A percentile compares a stretch with the other conserved stretches of the same genome.
These are phyloP conservation scores for Serrognathus titanus DNA, from an alignment of 2,888 invertebrate species.

Conservation along the genomic window DNA sequence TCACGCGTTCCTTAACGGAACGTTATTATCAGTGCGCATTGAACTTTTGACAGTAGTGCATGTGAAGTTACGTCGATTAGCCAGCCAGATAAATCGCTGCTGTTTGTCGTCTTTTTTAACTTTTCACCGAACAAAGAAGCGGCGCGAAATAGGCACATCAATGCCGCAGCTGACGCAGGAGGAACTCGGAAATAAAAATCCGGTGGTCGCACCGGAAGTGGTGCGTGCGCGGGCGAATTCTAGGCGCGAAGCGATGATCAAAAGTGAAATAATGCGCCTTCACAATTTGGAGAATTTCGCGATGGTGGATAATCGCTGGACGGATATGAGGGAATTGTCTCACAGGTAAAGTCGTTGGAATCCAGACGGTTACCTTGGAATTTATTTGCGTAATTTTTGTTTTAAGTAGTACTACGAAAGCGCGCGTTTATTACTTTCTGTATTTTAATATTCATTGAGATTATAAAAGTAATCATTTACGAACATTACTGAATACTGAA, in stretches of 20 bases:
- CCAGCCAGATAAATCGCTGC: too few relatives aligned
- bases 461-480: too few relatives aligned
- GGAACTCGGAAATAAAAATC: slow-evolving; percentile 56
- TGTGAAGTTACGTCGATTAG: too few relatives aligned
- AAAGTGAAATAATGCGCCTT: slow-evolving; percentile 24
- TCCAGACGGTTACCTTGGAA: background rate
- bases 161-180: slow-evolving; percentile 58
- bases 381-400: background rate
- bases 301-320: slow-evolving; percentile 50
- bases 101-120: too few relatives aligned
- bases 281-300: slow-evolving; percentile 55
- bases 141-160: background rate
- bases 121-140: too few relatives aligned
- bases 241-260: slow-evolving; percentile 12
- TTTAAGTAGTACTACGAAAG: background rate
- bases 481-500: too few relatives aligned
- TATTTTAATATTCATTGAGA: too few relatives aligned
- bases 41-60: too few relatives aligned
- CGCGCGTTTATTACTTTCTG: too few relatives aligned
- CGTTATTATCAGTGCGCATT: too few relatives aligned
- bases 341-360: slow-evolving; percentile 53
- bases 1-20: too few relatives aligned
- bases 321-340: slow-evolving; percentile 56
- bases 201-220: slow-evolving; percentile 53
- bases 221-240: slow-evolving; percentile 60